Base-by-base conservation (phyloP, 2,113 vertebrate genomes). In the Entosphenus tridentatus region DNA sequence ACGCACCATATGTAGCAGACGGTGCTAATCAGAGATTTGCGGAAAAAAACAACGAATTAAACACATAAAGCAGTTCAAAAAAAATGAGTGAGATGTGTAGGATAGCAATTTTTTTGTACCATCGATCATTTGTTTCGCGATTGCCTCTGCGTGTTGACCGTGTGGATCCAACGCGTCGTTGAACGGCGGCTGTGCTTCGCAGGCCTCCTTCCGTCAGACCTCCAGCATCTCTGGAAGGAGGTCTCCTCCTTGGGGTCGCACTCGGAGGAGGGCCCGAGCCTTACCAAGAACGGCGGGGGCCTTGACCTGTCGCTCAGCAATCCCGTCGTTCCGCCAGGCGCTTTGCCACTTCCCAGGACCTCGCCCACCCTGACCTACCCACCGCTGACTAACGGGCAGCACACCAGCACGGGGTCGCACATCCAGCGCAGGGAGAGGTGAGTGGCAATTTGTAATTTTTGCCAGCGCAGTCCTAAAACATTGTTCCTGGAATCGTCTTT, bases 181-280 rank as follows among this genome's bases (percentile, higher is more conserved):
- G 58, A 18, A 18, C 70, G 56, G 67, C 67, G 62, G 55, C 58
- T 90, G 88, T 95, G 88, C 89, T 85, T 95, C 83, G 83, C 85
- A 98, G 93, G 92, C 90, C 87, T 98, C 86, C 93, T 95, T 95
- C 90, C 93, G 85, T 81, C 86, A 71, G 93, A 98, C 80, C 85
- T 98, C 76, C 93, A 96, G 84, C 93, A 96, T 81, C 87, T 98
- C 80, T 98, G 93, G 93, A 98, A 98, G 81, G 93, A 98, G 83
- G 89, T 96, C 79, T 39, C 39, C 39, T 39, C 88, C 93, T 72
- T 80, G 82, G 70, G 81, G 81, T 57, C 83, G 84, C 71, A 77
- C 86, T 70, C 87, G 70, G 91, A 93, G 77, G 93, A 96, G 79
- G 81, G 82, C 78, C 81, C 81, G 73, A 83, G 77, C 74, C 85